A percentile compares a stretch with the other conserved stretches of the same genome.
These are phyloP conservation scores for Alcedo atthis DNA, from an alignment of 2,797 vertebrate species.

Conservation along the genomic window DNA sequence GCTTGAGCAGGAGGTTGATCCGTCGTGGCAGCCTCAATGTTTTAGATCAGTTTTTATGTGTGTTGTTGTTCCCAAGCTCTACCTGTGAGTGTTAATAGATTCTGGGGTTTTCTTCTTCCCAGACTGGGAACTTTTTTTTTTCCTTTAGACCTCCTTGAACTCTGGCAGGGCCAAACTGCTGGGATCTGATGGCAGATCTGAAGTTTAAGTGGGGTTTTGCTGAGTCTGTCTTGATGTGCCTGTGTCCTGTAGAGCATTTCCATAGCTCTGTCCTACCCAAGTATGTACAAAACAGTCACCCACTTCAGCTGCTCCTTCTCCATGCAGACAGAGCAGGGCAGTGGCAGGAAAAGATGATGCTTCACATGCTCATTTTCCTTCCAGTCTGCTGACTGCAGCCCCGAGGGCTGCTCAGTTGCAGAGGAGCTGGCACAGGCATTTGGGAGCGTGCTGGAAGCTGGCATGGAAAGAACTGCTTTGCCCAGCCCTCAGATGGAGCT, in stretches of 20 bases:
- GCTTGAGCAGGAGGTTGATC: not conserved
- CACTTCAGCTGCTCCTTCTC: not conserved
- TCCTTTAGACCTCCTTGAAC: not conserved
- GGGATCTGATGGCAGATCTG: not conserved
- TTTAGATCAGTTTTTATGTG: not conserved
- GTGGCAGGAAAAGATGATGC: slow-evolving; percentile 2
- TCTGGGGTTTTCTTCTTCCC: not conserved
- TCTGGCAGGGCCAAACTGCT: not conserved
- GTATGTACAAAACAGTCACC: fast-evolving
- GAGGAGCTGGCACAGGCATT: not conserved
- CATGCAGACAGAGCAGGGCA: not conserved
- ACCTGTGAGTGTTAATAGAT: not conserved
- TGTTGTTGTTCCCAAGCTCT: not conserved
- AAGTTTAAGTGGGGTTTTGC: not conserved
- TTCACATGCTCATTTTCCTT: slow-evolving; percentile 13
- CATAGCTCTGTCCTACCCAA: not conserved
- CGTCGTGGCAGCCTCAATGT: not conserved
- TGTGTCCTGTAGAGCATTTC: fast-evolving
- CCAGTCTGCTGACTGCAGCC: not conserved
- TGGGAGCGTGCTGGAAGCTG: slow-evolving; percentile 21
- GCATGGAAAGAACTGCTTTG: not conserved
- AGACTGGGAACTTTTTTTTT: not conserved
- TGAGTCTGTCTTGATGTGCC: not conserved
- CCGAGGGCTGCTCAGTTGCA: slow-evolving; percentile 33
- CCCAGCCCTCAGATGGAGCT: not conserved